phyloP scores from a whole-genome alignment of 2,888 invertebrate species.

The Trileptium ribeirensis region DNA sequence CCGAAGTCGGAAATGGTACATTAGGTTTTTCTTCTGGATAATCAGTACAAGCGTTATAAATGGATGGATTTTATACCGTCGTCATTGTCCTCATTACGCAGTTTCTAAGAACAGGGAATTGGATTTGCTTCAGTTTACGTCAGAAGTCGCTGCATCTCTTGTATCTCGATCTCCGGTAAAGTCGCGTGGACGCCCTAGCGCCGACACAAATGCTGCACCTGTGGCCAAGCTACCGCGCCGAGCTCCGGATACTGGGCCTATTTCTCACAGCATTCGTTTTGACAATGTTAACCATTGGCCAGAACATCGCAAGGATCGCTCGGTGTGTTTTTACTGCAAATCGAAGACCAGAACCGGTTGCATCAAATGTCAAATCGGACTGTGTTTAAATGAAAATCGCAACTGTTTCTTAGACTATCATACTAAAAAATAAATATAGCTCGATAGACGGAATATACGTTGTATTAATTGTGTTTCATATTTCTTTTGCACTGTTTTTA shows the following conservation, averaged over 20 bases:
- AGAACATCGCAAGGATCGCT: neutral
- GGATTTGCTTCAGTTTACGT: neutral
- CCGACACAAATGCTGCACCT: neutral
- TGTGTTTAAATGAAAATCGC: slow-evolving; percentile 9
- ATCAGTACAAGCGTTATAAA: neutral
- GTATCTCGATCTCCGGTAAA: neutral
- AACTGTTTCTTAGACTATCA: no score
- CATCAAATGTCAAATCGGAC: neutral
- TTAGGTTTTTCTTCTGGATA: slow-evolving; percentile 4
- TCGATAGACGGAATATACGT: no score
- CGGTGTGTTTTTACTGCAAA: neutral
- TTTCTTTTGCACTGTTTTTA: no score
- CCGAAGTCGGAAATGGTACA: slow-evolving; percentile 4
- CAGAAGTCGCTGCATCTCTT: neutral
- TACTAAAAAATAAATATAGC: no score
- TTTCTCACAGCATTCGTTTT: neutral
- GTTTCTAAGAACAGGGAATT: neutral
- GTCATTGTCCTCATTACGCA: neutral
- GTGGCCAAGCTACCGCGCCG: neutral
- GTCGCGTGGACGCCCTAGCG: neutral
- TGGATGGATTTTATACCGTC: slow-evolving; percentile 7
- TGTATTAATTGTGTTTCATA: no score
- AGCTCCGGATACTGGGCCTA: neutral
- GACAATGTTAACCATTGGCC: neutral
- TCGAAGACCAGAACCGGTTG: neutral